phyloP scores from a whole-genome alignment of 2,888 invertebrate genomes.

The Junonia oenone region DNA sequence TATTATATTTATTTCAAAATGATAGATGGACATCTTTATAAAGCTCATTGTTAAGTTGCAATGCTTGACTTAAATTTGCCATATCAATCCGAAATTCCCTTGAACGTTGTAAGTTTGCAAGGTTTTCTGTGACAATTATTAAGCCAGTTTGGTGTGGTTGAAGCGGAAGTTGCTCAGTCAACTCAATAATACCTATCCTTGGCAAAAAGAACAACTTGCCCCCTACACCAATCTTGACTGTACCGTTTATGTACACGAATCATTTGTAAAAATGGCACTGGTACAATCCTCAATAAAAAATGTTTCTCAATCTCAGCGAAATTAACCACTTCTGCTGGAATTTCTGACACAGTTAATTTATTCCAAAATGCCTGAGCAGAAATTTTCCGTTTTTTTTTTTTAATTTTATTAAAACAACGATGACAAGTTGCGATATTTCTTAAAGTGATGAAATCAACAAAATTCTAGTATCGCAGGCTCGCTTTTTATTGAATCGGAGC shows the following conservation, averaged over 20 bases:
- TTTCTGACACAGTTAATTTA: constrained; percentile 1
- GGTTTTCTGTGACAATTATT: constrained; percentile 15
- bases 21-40: too few relatives aligned
- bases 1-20: too few relatives aligned
- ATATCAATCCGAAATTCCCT: not conserved
- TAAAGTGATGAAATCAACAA: not conserved
- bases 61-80: not conserved
- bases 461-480: too few relatives aligned
- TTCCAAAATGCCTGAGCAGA: constrained; percentile 13
- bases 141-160: constrained; percentile 14
- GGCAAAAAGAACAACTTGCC: constrained; percentile 34
- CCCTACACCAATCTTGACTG: constrained; percentile 34
- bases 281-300: constrained; percentile 22
- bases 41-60: not conserved
- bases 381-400: constrained; percentile 9
- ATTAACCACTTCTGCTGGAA: constrained; percentile 5
- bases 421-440: too few relatives aligned
- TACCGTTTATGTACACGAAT: constrained; percentile 32
- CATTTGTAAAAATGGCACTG: constrained; percentile 36
- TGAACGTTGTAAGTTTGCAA: constrained; percentile 6
- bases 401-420: constrained; percentile 4
- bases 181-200: constrained; percentile 30
- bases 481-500: not conserved
- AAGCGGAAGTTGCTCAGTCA: constrained; percentile 29
- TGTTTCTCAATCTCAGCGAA: constrained; percentile 9